A percentile compares a stretch with the other conserved stretches of the same genome.
Evolutionary conservation across 2,888 invertebrate genomes (phyloP).

Genomic region (Ormyrus labotus): DNA sequence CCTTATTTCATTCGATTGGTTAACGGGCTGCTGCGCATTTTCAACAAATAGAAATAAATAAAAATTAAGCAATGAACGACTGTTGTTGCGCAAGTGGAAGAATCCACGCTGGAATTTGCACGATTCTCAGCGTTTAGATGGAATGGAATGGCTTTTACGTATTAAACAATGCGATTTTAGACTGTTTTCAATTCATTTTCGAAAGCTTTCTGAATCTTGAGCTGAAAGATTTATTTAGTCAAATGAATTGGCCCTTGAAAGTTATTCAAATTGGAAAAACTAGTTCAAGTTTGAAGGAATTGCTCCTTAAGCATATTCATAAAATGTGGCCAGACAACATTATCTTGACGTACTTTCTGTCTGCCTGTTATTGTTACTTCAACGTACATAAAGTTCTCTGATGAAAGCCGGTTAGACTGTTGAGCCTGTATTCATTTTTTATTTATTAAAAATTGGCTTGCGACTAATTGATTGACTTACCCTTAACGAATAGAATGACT

Average conservation of each 20-base stretch:
- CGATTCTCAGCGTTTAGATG: too few species aligned
- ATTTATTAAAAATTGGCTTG: too few species aligned
- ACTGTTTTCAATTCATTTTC: too few species aligned
- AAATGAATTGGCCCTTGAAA: background rate
- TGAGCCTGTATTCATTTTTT: too few species aligned
- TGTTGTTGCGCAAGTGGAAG: too few species aligned
- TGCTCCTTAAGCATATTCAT: background rate
- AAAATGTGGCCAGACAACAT: background rate
- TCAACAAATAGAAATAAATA: background rate
- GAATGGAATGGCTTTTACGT: too few species aligned
- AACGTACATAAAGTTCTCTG: background rate
- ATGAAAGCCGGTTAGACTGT: too few species aligned
- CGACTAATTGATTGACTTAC: too few species aligned
- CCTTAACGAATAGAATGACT: too few species aligned
- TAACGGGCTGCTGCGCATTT: constrained; percentile 12
- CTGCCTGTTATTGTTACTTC: background rate
- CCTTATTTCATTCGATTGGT: constrained; percentile 3
- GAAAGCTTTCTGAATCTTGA: constrained; percentile 2
- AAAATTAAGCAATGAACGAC: background rate
- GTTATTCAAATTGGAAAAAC: constrained; percentile 13
- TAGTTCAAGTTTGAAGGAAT: constrained; percentile 28
- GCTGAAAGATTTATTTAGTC: background rate
- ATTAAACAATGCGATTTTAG: too few species aligned
- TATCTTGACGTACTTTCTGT: background rate
- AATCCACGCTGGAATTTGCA: background rate